Conservation (phyloP, 2,888 invertebrate genomes). For the Acanthoscelides obtectus region DNA sequence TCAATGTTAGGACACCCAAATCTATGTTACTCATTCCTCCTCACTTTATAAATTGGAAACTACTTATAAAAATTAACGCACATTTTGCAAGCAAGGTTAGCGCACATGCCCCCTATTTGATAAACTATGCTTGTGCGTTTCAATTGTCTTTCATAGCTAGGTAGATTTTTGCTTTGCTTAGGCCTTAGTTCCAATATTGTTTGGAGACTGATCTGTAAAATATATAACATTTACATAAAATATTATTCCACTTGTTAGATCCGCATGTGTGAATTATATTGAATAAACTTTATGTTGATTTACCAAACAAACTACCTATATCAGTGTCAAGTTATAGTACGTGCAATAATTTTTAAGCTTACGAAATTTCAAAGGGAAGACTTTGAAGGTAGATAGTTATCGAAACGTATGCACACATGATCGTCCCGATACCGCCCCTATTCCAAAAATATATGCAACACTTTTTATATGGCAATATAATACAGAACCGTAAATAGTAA, state of each 20-base stretch:
- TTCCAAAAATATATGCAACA: neutral
- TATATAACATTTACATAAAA: neutral
- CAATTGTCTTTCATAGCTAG: too few species aligned
- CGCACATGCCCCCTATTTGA: too few species aligned
- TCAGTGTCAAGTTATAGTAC: constrained; percentile 6
- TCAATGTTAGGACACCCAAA: too few species aligned
- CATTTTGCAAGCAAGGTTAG: too few species aligned
- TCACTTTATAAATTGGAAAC: too few species aligned
- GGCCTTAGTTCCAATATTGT: too few species aligned
- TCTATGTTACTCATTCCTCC: too few species aligned
- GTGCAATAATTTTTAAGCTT: constrained; percentile 17
- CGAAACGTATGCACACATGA: neutral
- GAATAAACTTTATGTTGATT: constrained; percentile 4
- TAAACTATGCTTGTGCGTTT: too few species aligned
- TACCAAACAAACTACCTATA: constrained; percentile 21
- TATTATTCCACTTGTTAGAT: neutral
- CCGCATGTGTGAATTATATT: neutral
- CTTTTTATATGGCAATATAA: neutral
- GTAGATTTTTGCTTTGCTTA: too few species aligned
- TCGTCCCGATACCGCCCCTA: neutral
- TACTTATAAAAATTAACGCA: too few species aligned
- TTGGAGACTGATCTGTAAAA: neutral
- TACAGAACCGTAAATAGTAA: too few species aligned
- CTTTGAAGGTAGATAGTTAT: neutral
- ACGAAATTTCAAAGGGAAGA: constrained; percentile 3